A percentile compares a stretch with the other conserved stretches of the same genome.
These are phyloP conservation scores for Siphamia tubifer DNA, from an alignment of 2,113 vertebrate species.

Conservation along the genomic window DNA sequence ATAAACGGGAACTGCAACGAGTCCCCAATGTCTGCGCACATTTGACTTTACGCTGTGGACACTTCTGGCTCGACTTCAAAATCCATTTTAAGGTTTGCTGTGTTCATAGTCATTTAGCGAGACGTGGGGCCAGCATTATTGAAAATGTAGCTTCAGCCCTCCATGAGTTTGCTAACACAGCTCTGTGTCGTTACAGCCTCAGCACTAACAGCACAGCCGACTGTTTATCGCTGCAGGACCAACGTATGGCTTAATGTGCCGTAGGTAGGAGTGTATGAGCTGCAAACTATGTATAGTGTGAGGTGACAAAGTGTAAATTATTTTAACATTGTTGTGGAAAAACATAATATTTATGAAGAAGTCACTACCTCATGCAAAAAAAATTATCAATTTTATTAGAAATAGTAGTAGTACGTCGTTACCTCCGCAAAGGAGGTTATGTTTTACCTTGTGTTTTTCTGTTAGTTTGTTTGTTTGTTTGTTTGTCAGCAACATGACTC, in stretches of 20 bases:
- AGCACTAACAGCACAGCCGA: slow-evolving; percentile 20
- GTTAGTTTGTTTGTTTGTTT: too few species aligned
- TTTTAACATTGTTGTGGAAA: too few species aligned
- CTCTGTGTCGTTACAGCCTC: slow-evolving; percentile 37
- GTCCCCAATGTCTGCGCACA: not conserved
- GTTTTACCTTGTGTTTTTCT: too few species aligned
- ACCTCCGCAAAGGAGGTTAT: too few species aligned
- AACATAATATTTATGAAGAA: too few species aligned
- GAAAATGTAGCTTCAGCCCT: slow-evolving; percentile 19
- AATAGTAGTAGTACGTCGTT: too few species aligned
- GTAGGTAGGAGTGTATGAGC: too few species aligned
- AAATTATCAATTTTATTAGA: too few species aligned
- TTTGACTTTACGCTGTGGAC: slow-evolving; percentile 8
- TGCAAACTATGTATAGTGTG: too few species aligned
- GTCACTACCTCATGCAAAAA: too few species aligned
- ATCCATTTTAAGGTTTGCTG: slow-evolving; percentile 51
- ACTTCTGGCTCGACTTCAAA: slow-evolving; percentile 40
- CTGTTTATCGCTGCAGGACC: slow-evolving; percentile 20
- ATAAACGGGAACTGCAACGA: not conserved
- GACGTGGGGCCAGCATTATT: slow-evolving; percentile 32
- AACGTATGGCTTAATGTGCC: not conserved
- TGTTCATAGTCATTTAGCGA: slow-evolving; percentile 40
- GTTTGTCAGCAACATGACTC: too few species aligned
- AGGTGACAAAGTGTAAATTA: too few species aligned
- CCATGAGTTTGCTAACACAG: slow-evolving; percentile 46